phyloP scores from a whole-genome alignment of 2,797 vertebrate genomes.

The Protonibea diacanthus region DNA sequence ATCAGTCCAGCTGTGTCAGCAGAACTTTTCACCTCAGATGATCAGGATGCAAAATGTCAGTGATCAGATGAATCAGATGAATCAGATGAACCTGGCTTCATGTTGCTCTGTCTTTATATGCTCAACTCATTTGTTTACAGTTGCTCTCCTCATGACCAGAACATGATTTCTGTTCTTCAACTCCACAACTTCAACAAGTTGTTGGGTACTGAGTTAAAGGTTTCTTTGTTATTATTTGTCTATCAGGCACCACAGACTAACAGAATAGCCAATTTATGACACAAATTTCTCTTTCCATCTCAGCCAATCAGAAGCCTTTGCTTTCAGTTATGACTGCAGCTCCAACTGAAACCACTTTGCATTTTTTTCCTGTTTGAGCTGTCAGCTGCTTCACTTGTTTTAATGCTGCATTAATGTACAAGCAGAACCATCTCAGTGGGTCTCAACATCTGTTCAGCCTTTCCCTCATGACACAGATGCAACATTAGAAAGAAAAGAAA shows the following conservation, averaged over 20 bases:
- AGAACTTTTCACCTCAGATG: not conserved
- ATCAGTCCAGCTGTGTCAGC: slow-evolving; percentile 1
- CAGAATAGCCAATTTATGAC: not conserved
- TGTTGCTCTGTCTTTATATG: not conserved
- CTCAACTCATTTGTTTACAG: slow-evolving; percentile 32
- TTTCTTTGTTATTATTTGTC: not conserved
- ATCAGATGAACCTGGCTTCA: not conserved
- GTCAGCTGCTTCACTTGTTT: not conserved
- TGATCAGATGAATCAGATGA: not conserved
- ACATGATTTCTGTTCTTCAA: not conserved
- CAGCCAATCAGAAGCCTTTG: slow-evolving; percentile 17
- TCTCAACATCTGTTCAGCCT: not conserved
- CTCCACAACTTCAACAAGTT: not conserved
- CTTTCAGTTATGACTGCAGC: not conserved
- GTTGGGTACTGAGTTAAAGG: not conserved
- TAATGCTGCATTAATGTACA: slow-evolving; percentile 1
- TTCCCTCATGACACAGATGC: not conserved
- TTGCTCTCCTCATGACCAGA: not conserved
- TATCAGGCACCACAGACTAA: slow-evolving; percentile 3
- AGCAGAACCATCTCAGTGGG: not conserved
- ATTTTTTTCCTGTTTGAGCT: not conserved
- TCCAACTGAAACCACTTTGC: not conserved
- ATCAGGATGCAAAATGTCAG: not conserved
- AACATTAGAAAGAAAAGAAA: not conserved
- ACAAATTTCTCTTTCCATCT: not conserved